Conservation (phyloP, 2,888 invertebrate genomes). For the Caenorhabditis imperialis region DNA sequence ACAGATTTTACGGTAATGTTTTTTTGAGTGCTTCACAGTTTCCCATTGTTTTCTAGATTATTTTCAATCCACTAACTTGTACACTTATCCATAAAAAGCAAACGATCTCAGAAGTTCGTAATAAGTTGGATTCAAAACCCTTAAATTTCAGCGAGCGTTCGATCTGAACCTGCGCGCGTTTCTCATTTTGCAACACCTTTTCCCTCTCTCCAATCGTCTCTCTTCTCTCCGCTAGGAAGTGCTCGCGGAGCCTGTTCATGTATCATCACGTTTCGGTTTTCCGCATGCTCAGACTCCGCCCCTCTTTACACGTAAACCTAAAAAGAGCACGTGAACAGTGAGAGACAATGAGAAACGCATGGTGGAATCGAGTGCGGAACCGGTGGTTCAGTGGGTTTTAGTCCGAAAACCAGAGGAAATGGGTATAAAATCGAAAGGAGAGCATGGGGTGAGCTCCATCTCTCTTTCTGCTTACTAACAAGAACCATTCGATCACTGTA, state of each 20-base stretch:
- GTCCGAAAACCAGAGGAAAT: not conserved
- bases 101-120: too few relatives aligned
- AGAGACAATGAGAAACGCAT: not conserved
- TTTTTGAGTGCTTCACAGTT: too few relatives aligned
- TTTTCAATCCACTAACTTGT: too few relatives aligned
- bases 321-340: constrained; percentile 2
- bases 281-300: constrained; percentile 8
- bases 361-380: constrained; percentile 7
- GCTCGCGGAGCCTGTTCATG: constrained; percentile 22
- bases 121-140: too few relatives aligned
- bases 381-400: constrained; percentile 12
- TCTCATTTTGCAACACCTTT: constrained; percentile 45
- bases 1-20: too few relatives aligned
- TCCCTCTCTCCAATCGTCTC: constrained; percentile 15
- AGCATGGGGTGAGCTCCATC: too few relatives aligned
- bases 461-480: too few relatives aligned
- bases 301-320: constrained; percentile 28
- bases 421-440: constrained; percentile 36
- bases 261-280: constrained; percentile 47
- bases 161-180: too few relatives aligned
- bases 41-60: too few relatives aligned
- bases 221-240: constrained; percentile 10
- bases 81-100: too few relatives aligned
- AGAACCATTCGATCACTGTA: too few relatives aligned
- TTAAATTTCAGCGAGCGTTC: too few relatives aligned